These are phyloP conservation scores for Xiphias gladius DNA, from an alignment of 2,113 vertebrate species.

Conservation along the genomic window DNA sequence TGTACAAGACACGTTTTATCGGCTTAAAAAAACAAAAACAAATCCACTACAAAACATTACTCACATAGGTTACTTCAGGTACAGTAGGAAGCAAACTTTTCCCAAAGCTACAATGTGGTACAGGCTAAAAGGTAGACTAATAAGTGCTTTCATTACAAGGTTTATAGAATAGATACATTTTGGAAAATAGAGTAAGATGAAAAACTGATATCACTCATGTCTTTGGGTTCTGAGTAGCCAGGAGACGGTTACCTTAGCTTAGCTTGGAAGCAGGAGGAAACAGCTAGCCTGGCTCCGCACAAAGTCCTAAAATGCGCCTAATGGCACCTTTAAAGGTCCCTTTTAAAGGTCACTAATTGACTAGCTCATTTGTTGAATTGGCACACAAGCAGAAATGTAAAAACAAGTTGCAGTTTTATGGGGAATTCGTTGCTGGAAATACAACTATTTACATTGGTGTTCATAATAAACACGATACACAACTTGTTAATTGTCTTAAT, in stretches of 20 bases:
- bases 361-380: no score
- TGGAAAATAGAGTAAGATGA: background rate
- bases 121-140: background rate
- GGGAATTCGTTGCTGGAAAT: background rate
- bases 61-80: background rate
- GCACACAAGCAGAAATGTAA: no score
- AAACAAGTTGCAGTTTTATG: background rate
- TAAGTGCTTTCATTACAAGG: background rate
- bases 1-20: background rate
- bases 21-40: slow-evolving; percentile 36
- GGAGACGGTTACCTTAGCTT: background rate
- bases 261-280: background rate
- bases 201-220: background rate
- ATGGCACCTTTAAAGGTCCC: no score
- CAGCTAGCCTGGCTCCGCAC: no score
- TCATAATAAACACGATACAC: background rate
- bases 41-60: slow-evolving; percentile 33
- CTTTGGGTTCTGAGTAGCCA: background rate
- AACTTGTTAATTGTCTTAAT: background rate
- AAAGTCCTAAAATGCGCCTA: no score
- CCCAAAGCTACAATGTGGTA: background rate
- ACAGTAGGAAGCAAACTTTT: background rate
- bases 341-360: no score
- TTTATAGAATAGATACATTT: background rate
- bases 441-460: background rate